Base-by-base conservation (phyloP, 2,113 vertebrate genomes). In the Phocoena sinus region DNA sequence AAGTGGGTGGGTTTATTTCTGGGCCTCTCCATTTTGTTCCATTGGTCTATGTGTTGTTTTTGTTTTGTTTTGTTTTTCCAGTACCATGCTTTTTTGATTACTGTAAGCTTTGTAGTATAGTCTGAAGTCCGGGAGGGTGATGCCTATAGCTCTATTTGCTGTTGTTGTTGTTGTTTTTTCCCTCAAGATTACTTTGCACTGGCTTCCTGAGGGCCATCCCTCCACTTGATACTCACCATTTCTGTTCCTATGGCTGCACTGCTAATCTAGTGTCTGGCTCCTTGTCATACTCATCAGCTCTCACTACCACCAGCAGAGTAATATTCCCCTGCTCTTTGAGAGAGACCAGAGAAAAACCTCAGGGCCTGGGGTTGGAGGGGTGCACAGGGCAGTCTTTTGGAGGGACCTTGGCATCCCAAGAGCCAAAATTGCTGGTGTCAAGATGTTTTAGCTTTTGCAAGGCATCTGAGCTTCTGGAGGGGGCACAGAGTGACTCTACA, bases 201-300 rank as follows among this genome's bases (percentile, higher is more conserved):
- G 91, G 60, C 17, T 38, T 33, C 56, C 10, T 6, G 44, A 84
- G 47, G n/a, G 12, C 25, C 28, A 13, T 1, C 4, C 6, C 31
- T n/a, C 6, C 6, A 8, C 20, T 25, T 62, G 14, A 8, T n/a
- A 15, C 9, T 60, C 47, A 62, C 6, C 3, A 5, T 15, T 26
- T 6, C 41, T 36, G 13, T 47, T 38, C 6, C 6, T 6, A 21
- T 15, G 2, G 28, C 53, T 9, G 6, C 23, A 3, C 14, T 5
- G 17, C 12, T 38, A 8, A 50, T 60, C 56, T 31, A 14, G 21
- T 18, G 38, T 15, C 47, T 47, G 92, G 6, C 13, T 14, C 23
- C 4, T 14, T 11, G 6, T n/a, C 12, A 7, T 1, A 7, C 6
- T 26, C 11, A 20, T 8, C 11, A 28, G n/a, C 1, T 12, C 3